Conservation (phyloP, 2,888 invertebrate species). For the Cryptus viduatorius region DNA sequence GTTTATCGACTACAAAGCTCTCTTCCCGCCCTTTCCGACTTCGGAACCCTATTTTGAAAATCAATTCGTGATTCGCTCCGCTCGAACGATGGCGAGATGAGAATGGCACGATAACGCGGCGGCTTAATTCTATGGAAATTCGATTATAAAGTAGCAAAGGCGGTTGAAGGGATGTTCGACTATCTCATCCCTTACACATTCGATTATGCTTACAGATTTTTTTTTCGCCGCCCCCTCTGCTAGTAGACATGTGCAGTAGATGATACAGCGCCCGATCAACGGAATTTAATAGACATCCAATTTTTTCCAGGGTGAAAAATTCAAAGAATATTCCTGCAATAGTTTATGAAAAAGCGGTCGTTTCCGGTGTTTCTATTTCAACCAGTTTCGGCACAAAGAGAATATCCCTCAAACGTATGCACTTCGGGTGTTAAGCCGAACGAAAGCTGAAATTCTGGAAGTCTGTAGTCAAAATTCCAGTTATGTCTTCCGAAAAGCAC, state of each 20-base stretch:
- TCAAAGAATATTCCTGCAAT: not conserved
- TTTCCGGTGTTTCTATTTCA: no score
- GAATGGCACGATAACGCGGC: slow-evolving; percentile 9
- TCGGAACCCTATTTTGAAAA: slow-evolving; percentile 3
- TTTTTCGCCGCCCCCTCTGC: no score
- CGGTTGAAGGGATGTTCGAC: slow-evolving; percentile 24
- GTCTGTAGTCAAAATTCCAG: slow-evolving; percentile 11
- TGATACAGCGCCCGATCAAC: no score
- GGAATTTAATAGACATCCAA: not conserved
- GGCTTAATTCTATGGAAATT: slow-evolving; percentile 48
- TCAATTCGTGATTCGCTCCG: slow-evolving; percentile 37
- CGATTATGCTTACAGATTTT: not conserved
- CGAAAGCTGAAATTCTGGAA: not conserved
- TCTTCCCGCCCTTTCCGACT: not conserved
- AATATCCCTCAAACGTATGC: not conserved
- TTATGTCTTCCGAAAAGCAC: slow-evolving; percentile 12
- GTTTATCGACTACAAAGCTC: not conserved
- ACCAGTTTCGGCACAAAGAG: no score
- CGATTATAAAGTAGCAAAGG: slow-evolving; percentile 47
- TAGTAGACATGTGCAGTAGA: no score
- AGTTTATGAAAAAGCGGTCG: not conserved
- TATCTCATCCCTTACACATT: not conserved
- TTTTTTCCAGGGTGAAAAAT: no score
- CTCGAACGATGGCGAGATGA: slow-evolving; percentile 19
- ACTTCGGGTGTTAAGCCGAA: not conserved